Base-by-base conservation (phyloP, 2,797 vertebrate species). In the Myiotriccus ornatus region DNA sequence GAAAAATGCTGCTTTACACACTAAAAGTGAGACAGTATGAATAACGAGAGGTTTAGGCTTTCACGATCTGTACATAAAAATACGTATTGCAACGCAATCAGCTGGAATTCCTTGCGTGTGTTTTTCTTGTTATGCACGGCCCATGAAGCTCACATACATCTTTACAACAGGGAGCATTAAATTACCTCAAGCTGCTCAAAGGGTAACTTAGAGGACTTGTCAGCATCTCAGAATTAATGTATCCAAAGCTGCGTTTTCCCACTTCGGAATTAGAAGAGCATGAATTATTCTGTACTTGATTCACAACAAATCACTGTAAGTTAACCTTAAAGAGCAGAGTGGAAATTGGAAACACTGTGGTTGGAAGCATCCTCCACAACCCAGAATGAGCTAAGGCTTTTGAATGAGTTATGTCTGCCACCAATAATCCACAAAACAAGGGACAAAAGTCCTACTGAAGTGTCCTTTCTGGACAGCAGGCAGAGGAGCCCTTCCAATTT, bases 131-230 rank as follows among this genome's bases (percentile, higher is more conserved):
- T 55, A 60, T 8, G 52, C 84, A 70, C 30, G 46, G 41, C 30
- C 28, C 14, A 43, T 59, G 46, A 87, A 80, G 49, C 80, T 87
- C 60, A 57, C 41, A 70, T 70, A 24, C 6, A 82, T 59, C 44
- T 91, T 81, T 81, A 39, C 59, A 84, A 63, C 2, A 53, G 30
- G 18, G 62, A 90, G 34, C 63, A 77, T 65, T 84, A 81, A 69
- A 94, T 91, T 91, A 79, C 89, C 64, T 89, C 49, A 3, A 82
- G 47, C 55, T 93, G 83, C 67, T 82, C 91, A 80, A 56, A 95
- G 52, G 56, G 63, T 57, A 92, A 91, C 49, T 91, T 53, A 91
- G 50, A 88, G 67, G 37, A 84, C 46, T 86, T 82, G 56, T 87
- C 76, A 90, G 44, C 76, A 86, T 69, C 91, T 89, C 74, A 84